A percentile compares a stretch with the other conserved stretches of the same genome.
Evolutionary conservation across 2,888 invertebrate genomes (phyloP).

Genomic region (Nomada fucata): DNA sequence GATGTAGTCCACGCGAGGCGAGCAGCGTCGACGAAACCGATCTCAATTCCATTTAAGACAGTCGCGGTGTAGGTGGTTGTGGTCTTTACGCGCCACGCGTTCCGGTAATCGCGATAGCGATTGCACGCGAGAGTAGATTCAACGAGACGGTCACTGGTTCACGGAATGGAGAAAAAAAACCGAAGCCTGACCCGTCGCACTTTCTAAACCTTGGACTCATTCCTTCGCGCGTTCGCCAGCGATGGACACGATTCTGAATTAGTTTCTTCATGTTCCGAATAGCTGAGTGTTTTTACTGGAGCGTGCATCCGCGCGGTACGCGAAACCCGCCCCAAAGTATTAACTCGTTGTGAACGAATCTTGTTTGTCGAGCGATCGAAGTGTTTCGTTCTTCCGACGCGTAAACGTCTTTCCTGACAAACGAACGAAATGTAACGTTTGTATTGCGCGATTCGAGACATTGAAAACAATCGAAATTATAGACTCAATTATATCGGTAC

Average conservation of each 20-base stretch:
- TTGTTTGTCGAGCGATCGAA: no score
- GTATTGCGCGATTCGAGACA: no score
- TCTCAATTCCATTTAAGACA: conserved; percentile 36
- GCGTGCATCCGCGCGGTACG: no score
- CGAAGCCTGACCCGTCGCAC: conserved; percentile 43
- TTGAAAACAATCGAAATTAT: no score
- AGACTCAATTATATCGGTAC: no score
- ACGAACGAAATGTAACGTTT: no score
- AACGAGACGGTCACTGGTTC: conserved; percentile 18
- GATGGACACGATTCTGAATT: background rate
- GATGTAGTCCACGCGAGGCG: conserved; percentile 21
- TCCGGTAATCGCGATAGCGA: conserved; percentile 43
- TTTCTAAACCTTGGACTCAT: conserved; percentile 66
- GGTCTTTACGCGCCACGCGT: conserved; percentile 18
- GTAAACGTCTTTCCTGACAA: no score
- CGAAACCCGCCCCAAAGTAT: no score
- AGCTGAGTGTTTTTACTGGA: no score
- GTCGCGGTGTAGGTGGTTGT: conserved; percentile 10
- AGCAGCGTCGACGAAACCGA: conserved; percentile 8
- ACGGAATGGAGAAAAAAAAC: conserved; percentile 30
- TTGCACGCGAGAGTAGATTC: conserved; percentile 34
- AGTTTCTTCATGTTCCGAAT: no score
- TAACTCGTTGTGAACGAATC: no score
- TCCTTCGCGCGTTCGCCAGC: conserved; percentile 25
- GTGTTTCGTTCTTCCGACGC: no score